A percentile compares a stretch with the other conserved stretches of the same genome.
Conservation (phyloP, 2,888 invertebrate genomes). For the Xanthia togata region DNA sequence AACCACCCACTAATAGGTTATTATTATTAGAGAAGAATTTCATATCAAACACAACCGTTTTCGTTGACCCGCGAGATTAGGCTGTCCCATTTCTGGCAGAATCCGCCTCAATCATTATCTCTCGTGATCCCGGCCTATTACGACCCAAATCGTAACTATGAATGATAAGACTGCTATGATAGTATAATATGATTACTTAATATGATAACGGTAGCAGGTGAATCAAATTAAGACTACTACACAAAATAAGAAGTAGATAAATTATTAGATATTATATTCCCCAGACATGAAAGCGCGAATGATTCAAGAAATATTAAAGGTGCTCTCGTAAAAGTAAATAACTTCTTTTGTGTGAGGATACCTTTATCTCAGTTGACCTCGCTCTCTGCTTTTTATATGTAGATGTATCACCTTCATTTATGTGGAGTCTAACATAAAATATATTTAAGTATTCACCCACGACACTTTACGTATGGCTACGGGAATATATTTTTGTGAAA, state of each 20-base stretch:
- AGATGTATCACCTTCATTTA: slow-evolving; percentile 58
- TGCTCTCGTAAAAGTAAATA: slow-evolving; percentile 71
- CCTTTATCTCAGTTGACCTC: slow-evolving; percentile 64
- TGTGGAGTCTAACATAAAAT: slow-evolving; percentile 54
- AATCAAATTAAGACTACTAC: slow-evolving; percentile 38
- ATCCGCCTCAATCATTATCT: slow-evolving; percentile 28
- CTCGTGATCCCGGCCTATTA: slow-evolving; percentile 40
- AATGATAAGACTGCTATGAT: slow-evolving; percentile 29
- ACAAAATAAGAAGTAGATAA: slow-evolving; percentile 32
- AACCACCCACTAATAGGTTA: slow-evolving; percentile 12
- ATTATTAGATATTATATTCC: slow-evolving; percentile 24
- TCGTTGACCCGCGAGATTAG: slow-evolving; percentile 28
- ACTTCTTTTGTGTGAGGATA: slow-evolving; percentile 68
- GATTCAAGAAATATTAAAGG: slow-evolving; percentile 63
- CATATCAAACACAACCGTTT: slow-evolving; percentile 7
- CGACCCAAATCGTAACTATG: slow-evolving; percentile 44
- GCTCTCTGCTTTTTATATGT: slow-evolving; percentile 57
- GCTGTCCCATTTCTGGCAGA: slow-evolving; percentile 13
- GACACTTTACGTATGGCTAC: slow-evolving; percentile 19
- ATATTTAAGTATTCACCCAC: slow-evolving; percentile 52
- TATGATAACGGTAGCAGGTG: slow-evolving; percentile 34
- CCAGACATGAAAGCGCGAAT: slow-evolving; percentile 51
- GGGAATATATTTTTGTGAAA: slow-evolving; percentile 29
- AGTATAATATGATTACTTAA: slow-evolving; percentile 29
- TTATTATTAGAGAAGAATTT: slow-evolving; percentile 22